A percentile compares a stretch with the other conserved stretches of the same genome.
phyloP scores from a whole-genome alignment of 1,140 invertebrate genomes.

The Drosophila burlai region DNA sequence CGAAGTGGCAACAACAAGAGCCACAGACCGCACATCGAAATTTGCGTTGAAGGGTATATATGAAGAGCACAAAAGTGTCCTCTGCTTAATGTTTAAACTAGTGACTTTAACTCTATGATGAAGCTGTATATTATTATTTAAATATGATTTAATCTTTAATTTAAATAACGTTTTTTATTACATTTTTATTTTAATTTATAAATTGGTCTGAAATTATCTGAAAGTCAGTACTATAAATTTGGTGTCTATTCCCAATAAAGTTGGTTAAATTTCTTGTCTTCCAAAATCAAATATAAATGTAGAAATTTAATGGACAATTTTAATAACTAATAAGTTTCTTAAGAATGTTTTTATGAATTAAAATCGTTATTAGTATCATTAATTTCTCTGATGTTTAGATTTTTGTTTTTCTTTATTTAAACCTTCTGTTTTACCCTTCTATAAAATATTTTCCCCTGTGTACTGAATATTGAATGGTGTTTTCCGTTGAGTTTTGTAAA shows the following conservation, averaged over 20 bases:
- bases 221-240: too few species aligned
- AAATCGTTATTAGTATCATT: not conserved
- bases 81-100: not conserved
- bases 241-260: not conserved
- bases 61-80: not conserved
- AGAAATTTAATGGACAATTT: not conserved
- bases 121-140: not conserved
- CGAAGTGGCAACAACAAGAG: slow-evolving; percentile 10
- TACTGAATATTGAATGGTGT: slow-evolving; percentile 8
- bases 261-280: not conserved
- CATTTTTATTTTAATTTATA: not conserved
- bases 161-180: not conserved
- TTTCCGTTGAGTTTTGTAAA: slow-evolving; percentile 14
- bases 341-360: not conserved
- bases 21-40: slow-evolving; percentile 10
- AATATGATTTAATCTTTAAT: not conserved
- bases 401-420: not conserved
- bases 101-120: not conserved
- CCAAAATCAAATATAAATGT: not conserved
- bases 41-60: not conserved
- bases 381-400: not conserved
- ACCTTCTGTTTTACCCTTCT: too few species aligned
- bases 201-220: not conserved
- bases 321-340: not conserved
- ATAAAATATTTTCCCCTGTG: not conserved